Evolutionary conservation across 2,113 vertebrate species (phyloP).

Genomic region (Sylvia atricapilla): DNA sequence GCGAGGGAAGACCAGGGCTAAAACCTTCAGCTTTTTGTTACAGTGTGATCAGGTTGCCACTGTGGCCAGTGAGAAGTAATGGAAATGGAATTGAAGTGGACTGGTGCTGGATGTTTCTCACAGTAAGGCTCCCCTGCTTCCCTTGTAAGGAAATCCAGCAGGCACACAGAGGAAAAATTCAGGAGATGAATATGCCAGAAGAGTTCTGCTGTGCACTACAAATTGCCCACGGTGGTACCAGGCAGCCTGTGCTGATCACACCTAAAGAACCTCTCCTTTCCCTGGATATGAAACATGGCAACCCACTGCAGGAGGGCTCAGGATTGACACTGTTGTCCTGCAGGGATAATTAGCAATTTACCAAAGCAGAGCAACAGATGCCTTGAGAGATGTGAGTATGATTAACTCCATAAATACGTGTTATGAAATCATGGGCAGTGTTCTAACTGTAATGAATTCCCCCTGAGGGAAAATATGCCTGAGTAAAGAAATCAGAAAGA

Average conservation of each 20-base stretch:
- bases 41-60: neutral
- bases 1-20: neutral
- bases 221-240: neutral
- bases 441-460: constrained; percentile 15
- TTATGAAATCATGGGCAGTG: constrained; percentile 1
- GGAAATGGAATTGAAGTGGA: neutral
- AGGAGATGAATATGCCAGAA: neutral
- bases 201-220: neutral
- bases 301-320: neutral
- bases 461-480: constrained; percentile 5
- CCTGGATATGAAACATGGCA: neutral
- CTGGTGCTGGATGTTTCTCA: neutral
- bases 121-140: neutral
- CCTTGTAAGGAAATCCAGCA: neutral
- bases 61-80: neutral
- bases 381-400: neutral
- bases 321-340: neutral
- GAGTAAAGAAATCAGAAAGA: neutral
- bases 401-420: constrained; percentile 14
- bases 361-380: neutral
- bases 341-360: constrained; percentile 24
- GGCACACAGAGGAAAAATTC: neutral
- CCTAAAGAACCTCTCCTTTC: neutral
- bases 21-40: neutral
- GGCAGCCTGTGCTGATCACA: neutral